Conservation (phyloP, 2,888 invertebrate species). For the Cordilura impudica region DNA sequence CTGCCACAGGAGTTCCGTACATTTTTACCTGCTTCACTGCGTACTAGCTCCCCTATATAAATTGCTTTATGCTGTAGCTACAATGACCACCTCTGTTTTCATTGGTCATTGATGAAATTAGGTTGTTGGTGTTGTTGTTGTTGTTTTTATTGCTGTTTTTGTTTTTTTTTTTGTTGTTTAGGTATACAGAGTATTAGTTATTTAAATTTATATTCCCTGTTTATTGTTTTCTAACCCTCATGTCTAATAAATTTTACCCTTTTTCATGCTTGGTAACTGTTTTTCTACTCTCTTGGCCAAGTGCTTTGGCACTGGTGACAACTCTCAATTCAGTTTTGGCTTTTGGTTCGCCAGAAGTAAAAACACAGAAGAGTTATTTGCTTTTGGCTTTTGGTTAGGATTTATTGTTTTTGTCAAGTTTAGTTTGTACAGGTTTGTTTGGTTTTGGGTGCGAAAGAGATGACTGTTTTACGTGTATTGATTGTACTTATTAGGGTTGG, state of each 20-base stretch:
- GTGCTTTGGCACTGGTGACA: background rate
- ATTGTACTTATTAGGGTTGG: background rate
- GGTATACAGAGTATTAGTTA: conserved; percentile 62
- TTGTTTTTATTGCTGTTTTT: conserved; percentile 36
- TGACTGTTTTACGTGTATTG: background rate
- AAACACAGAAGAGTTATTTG: conserved; percentile 10
- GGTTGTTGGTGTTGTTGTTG: conserved; percentile 20
- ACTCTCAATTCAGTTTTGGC: conserved; percentile 35
- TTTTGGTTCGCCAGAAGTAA: conserved; percentile 11
- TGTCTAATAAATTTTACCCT: conserved; percentile 2
- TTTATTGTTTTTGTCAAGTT: conserved; percentile 61
- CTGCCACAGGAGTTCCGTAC: background rate
- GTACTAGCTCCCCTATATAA: background rate
- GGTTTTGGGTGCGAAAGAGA: conserved; percentile 22
- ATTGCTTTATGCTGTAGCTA: conserved; percentile 12
- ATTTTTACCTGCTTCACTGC: background rate
- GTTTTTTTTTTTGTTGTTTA: conserved; percentile 29
- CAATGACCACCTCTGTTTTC: conserved; percentile 60
- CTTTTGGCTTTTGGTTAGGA: conserved; percentile 51
- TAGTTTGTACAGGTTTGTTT: conserved; percentile 59
- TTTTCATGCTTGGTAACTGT: background rate
- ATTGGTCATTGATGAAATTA: too few species aligned
- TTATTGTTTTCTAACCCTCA: conserved; percentile 14
- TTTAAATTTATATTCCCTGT: conserved; percentile 54
- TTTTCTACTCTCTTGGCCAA: conserved; percentile 14